A percentile compares a stretch with the other conserved stretches of the same genome.
These are phyloP conservation scores for Atrichornis clamosus DNA, from an alignment of 2,113 vertebrate species.

Conservation along the genomic window DNA sequence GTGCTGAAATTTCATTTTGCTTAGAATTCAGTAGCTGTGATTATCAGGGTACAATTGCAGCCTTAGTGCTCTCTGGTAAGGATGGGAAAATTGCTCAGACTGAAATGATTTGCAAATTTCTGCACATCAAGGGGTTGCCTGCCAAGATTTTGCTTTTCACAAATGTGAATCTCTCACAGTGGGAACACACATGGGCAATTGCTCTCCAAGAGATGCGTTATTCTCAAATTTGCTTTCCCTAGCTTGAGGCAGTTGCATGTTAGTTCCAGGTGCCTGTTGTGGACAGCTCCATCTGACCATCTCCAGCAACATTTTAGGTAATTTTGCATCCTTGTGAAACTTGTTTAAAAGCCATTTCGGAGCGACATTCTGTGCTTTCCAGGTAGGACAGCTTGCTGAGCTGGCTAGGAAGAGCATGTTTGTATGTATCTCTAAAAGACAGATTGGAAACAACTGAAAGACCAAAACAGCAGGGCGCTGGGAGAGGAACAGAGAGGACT, in stretches of 20 bases:
- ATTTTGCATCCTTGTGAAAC: not conserved
- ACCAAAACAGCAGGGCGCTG: not conserved
- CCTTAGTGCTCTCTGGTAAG: not conserved
- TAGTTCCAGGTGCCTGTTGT: not conserved
- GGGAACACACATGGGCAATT: not conserved
- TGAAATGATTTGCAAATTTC: constrained; percentile 30
- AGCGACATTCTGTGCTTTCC: not conserved
- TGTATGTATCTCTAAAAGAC: not conserved
- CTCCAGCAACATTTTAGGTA: not conserved
- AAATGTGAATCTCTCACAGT: not conserved
- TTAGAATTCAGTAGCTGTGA: not conserved
- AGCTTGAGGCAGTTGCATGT: not conserved
- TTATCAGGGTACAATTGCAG: not conserved
- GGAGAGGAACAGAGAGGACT: not conserved
- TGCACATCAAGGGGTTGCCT: not conserved
- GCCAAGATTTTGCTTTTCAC: constrained; percentile 7
- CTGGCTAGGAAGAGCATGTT: not conserved
- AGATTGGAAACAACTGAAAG: not conserved
- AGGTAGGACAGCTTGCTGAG: not conserved
- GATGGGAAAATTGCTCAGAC: not conserved
- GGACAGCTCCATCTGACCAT: not conserved
- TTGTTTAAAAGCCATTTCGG: constrained; percentile 11
- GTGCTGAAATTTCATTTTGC: not conserved
- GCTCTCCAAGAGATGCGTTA: not conserved
- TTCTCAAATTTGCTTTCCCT: not conserved